These are phyloP conservation scores for Coranthus polyacanthus DNA, from an alignment of 2,797 vertebrate genomes.

Conservation along the genomic window DNA sequence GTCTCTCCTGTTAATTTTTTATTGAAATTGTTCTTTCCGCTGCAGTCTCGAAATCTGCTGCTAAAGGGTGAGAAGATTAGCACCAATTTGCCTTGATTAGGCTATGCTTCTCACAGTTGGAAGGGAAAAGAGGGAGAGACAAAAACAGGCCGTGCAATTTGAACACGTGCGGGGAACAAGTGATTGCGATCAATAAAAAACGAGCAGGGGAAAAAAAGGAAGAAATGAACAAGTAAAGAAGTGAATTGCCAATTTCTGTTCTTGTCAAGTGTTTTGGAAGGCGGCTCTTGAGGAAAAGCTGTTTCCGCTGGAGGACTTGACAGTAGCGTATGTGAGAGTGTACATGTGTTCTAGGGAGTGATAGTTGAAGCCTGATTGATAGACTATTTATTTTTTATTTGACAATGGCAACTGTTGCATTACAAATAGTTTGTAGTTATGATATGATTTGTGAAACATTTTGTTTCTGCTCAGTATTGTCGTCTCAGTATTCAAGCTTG, in stretches of 20 bases:
- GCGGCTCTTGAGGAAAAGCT: slow-evolving; percentile 73
- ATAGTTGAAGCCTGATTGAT: neutral
- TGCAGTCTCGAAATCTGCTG: slow-evolving; percentile 35
- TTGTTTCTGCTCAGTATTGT: too few species aligned
- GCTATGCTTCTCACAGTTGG: slow-evolving; percentile 63
- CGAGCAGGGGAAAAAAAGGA: slow-evolving; percentile 13
- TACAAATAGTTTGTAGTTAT: too few species aligned
- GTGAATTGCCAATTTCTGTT: slow-evolving; percentile 76
- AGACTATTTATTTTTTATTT: too few species aligned
- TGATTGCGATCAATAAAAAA: slow-evolving; percentile 75
- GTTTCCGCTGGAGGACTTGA: slow-evolving; percentile 62
- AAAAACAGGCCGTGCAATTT: slow-evolving; percentile 64
- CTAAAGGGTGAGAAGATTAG: slow-evolving; percentile 66
- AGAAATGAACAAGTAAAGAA: slow-evolving; percentile 57
- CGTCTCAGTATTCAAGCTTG: too few species aligned
- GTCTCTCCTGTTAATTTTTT: slow-evolving; percentile 31
- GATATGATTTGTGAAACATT: too few species aligned
- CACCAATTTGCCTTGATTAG: slow-evolving; percentile 73
- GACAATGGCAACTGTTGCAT: too few species aligned
- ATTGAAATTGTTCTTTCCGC: slow-evolving; percentile 46
- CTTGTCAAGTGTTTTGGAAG: slow-evolving; percentile 71
- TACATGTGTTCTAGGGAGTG: neutral
- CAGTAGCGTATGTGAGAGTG: slow-evolving; percentile 10
- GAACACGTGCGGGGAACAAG: slow-evolving; percentile 72
- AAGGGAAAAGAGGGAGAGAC: slow-evolving; percentile 11